These are phyloP conservation scores for Typhlomys cinereus DNA, from an alignment of 2,113 vertebrate species.

Conservation along the genomic window DNA sequence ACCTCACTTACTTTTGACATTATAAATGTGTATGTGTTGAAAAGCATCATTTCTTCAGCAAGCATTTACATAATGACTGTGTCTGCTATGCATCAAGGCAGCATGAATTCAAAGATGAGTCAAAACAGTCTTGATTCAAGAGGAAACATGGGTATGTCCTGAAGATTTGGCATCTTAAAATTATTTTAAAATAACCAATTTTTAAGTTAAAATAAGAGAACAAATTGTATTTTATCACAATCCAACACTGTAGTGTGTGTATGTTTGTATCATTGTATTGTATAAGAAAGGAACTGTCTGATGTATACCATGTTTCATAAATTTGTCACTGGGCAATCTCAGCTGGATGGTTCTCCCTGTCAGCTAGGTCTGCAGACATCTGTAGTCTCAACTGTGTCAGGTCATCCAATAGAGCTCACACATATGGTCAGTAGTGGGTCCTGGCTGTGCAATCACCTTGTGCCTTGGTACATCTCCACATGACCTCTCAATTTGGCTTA, in stretches of 20 bases:
- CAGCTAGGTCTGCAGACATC: neutral
- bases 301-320: neutral
- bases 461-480: neutral
- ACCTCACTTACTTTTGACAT: constrained; percentile 58
- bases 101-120: constrained; percentile 36
- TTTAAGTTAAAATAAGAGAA: constrained; percentile 8
- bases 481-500: neutral
- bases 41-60: constrained; percentile 52
- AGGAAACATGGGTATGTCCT: neutral
- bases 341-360: neutral
- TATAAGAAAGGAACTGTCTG: neutral
- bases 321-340: neutral
- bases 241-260: neutral
- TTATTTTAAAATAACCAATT: constrained; percentile 30
- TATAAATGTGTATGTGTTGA: constrained; percentile 34
- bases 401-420: neutral
- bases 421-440: too few relatives aligned
- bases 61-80: constrained; percentile 35
- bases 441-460: neutral
- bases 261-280: neutral
- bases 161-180: neutral
- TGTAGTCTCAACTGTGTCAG: neutral
- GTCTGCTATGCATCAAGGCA: neutral
- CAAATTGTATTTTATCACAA: neutral
- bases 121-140: neutral